Base-by-base conservation (phyloP, 2,113 vertebrate genomes). In the Rhagologus leucostigma region DNA sequence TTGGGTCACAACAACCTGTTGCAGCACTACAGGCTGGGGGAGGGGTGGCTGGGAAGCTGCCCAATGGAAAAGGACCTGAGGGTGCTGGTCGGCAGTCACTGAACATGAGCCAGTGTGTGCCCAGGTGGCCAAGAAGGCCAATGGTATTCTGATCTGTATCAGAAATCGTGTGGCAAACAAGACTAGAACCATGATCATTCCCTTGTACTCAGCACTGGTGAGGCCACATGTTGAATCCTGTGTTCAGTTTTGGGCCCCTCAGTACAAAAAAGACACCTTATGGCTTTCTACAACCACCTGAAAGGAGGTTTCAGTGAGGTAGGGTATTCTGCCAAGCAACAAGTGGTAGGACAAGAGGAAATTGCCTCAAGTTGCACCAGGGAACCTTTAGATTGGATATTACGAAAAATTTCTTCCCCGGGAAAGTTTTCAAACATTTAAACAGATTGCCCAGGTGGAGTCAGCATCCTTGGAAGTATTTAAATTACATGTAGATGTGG, bases 1-100 rank as follows among this genome's bases (percentile, higher is more conserved):
- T 37, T 56, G 19, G 30, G 9, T 47, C 46, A 33, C 53, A 53
- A 16, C 5, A 59, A 13, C 13, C 10, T 0, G 0, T 11, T 11
- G 3, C 14, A 35, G 15, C 0, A 2, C 30, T 47, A n/a, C 10
- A 67, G 52, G 29, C 8, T 59, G 19, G 7, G 19, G 24, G 2
- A 26, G 41, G 24, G 9, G 7, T 41, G 52, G 14, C 24, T 71
- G 29, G 23, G 30, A 46, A 71, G 33, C 0, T 50, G 11, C 29
- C 33, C 7, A 6, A 2, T 13, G 8, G 21, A 79, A 91, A 59
- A 46, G 5, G 7, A 47, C 18, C 24, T 41, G 52, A 6, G 10
- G 16, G 14, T 32, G 17, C 26, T 67, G 30, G 33, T 35, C 0
- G 0, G 24, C 27, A 47, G 26, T 4, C 41, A 26, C n/a, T 47